Evolutionary conservation across 92 coral and sea anemone species (phyloP), one percentile per base, ranked within the genome.

Genomic region (Epizoanthus scotinus): DNA sequence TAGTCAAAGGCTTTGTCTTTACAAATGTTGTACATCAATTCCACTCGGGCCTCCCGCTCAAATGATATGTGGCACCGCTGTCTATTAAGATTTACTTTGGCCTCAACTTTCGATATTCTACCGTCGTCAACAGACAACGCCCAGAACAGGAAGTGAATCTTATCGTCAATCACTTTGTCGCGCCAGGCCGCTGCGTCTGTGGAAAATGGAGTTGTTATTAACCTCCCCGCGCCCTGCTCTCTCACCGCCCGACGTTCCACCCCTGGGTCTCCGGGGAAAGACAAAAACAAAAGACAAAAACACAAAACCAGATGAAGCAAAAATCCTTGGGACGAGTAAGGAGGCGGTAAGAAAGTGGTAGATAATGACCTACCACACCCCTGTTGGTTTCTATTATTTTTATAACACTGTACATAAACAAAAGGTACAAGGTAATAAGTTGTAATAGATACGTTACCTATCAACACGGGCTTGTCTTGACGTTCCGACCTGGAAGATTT

Each of bases 141-240:
- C 47, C 78, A 71, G 60, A 71, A 12, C 44, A 71, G 61, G 47
- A 71, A 71, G 62, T 71, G 9, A 42, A 71, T 50, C 19, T 71
- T 63, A 20, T 71, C 63, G 78, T 71, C 78, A 52, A 50, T 17
- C 27, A 42, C 42, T 50, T 71, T 71, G 17, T 71, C 78, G 3
- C 78, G 78, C 78, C 78, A 71, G 21, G 78, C 38, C 7, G 78
- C 38, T 20, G 78, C 63, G 29, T 71, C 78, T 71, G 21, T 44
- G 52, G 10, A 44, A 44, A 44, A 9, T 2, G 52, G 14, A 15
- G 52, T 44, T 10, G 13, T 24, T n/a, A n/a, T n/a, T n/a, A n/a
- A n/a, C n/a, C n/a, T n/a, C n/a, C n/a, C n/a, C n/a, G n/a, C n/a
- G n/a, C n/a, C n/a, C n/a, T n/a, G n/a, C n/a, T n/a, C n/a, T n/a